Conservation (phyloP, 2,113 vertebrate genomes). For the Hippocampus zosterae region DNA sequence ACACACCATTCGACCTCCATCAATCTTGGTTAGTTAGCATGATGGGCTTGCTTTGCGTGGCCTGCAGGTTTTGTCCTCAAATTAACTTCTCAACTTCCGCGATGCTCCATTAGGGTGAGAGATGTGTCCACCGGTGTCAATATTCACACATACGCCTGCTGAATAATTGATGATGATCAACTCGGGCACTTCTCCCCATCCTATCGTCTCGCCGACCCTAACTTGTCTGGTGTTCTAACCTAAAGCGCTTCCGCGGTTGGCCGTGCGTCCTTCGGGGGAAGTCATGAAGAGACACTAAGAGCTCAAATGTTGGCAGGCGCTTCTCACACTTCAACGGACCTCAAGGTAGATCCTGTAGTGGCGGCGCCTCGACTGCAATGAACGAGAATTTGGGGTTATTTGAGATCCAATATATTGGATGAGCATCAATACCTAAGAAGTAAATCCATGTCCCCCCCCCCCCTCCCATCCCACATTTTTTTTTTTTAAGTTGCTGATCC, state of each 20-base stretch:
- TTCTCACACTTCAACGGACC: constrained; percentile 43
- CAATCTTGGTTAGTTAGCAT: constrained; percentile 50
- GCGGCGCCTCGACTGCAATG: constrained; percentile 49
- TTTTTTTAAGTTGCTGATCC: no score
- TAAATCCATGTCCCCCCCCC: not conserved
- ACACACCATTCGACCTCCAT: constrained; percentile 15
- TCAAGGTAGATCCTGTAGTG: constrained; percentile 33
- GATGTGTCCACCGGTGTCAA: constrained; percentile 55
- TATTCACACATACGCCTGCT: constrained; percentile 67
- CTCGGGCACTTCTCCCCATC: constrained; percentile 41
- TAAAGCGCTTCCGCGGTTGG: constrained; percentile 39
- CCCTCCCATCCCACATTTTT: no score
- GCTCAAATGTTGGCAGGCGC: constrained; percentile 47
- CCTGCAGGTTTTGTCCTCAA: constrained; percentile 52
- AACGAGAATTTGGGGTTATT: constrained; percentile 44
- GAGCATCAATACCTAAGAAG: not conserved
- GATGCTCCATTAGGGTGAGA: constrained; percentile 52
- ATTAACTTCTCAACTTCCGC: constrained; percentile 47
- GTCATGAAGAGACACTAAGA: constrained; percentile 43
- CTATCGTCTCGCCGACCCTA: constrained; percentile 39
- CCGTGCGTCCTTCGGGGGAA: constrained; percentile 33
- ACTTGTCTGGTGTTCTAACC: constrained; percentile 38
- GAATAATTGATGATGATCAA: constrained; percentile 65
- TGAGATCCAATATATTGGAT: not conserved
- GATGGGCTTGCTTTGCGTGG: constrained; percentile 47